Evolutionary conservation across 2,888 invertebrate genomes (phyloP), one percentile per base, ranked within the genome.

Genomic region (Capitulum mitella): DNA sequence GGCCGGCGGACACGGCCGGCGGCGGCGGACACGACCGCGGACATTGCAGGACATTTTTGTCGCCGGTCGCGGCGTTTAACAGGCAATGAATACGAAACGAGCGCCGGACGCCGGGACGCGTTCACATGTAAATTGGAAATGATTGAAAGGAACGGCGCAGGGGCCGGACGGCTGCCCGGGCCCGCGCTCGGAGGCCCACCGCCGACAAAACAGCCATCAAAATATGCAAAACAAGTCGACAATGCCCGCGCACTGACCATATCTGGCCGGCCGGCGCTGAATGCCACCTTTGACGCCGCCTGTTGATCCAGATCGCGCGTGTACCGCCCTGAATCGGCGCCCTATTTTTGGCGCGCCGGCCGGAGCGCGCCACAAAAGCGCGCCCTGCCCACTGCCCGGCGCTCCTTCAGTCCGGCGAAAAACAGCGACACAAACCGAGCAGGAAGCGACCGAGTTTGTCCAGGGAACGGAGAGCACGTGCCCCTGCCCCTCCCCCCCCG

Each of bases 161-260:
- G 34, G 64, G 19, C 61, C 61, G 34, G 19, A n/a, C 34, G 70
- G 70, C 26, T 34, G 37, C 10, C 29, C 64, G 34, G 10, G 34
- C 34, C 40, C 26, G 70, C 12, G 8, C 26, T 26, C 70, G 26
- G 5, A 10, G 19, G 37, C 26, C 6, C 10, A 22, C 29, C 70
- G 37, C 34, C 70, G 70, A 37, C 70, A 70, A 70, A 70, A 70
- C 70, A 70, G 16, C 70, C 70, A 70, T 70, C 70, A 70, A 70
- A 70, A 70, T 70, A 70, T 70, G 70, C 70, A 70, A 70, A 70
- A 70, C 70, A 70, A 70, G 70, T 70, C 70, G 70, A 70, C 70
- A 70, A 70, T 70, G 40, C 22, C 40, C 8, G 40, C 37, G 37
- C 37, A 40, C 70, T 70, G 70, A 70, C 70, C 70, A 70, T 70